Evolutionary conservation across 2,113 vertebrate genomes (phyloP), one percentile per base, ranked within the genome.

Genomic region (Meriones unguiculatus): DNA sequence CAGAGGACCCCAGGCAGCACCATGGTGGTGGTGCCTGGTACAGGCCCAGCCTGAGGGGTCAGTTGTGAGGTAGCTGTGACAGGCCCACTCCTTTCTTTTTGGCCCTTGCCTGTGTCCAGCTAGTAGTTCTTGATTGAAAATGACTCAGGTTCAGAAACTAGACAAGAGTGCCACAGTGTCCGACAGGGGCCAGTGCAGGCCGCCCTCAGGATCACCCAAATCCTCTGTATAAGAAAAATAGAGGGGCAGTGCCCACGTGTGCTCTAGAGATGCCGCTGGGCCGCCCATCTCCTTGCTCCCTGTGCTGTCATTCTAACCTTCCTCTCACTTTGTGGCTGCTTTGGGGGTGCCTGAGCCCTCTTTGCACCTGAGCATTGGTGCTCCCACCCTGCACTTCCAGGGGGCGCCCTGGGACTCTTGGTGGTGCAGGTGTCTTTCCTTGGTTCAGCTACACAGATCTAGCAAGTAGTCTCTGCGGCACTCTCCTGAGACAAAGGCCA

Each of bases 261-360:
- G 30, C 89, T 57, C 30, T 7, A 18, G 93, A 18, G 24, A 10
- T 24, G 17, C 57, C 4, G 15, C 13, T n/a, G 54, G 41, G 1
- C 6, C 4, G 1, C 14, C 38, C 52, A 15, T 28, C 78, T 32
- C 87, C 50, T 1, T 5, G 28, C 50, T 30, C 35, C 18, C n/a
- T 15, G 2, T 5, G 35, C 0, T 5, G 17, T 35, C 17, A 0
- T 5, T 25, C 69, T 25, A 9, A 59, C 20, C 46, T 32, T 13
- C 22, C 4, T 62, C n/a, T 46, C 46, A 73, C 24, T 6, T n/a
- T 32, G 30, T 54, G 13, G 20, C 50, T 46, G 28, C 0, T 78
- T 46, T 46, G 46, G 41, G 41, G 15, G 20, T 35, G 35, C 25
- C 75, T 67, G 67, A 35, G 5, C 77, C 46, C 50, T 18, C 72